A percentile compares a stretch with the other conserved stretches of the same genome.
Evolutionary conservation across 30 jellyfish, hydroid and myxozoan species (phyloP).

Genomic region (Nemopilema nomurai): DNA sequence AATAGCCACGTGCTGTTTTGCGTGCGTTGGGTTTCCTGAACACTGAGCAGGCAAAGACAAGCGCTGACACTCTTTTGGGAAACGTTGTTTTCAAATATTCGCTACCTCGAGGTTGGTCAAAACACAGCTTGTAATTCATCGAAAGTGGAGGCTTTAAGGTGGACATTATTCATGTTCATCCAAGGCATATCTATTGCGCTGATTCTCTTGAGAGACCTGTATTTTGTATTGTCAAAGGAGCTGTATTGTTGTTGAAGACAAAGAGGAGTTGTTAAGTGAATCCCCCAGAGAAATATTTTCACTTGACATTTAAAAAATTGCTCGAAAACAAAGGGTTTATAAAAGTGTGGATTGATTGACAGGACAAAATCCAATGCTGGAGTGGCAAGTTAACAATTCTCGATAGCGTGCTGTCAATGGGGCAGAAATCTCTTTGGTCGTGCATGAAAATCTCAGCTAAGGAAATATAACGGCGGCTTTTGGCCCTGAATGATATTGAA

Average conservation of each 20-base stretch:
- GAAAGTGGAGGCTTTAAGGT: conserved; percentile 21
- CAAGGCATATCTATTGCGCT: background rate
- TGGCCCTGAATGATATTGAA: conserved; percentile 31
- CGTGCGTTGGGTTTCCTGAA: conserved; percentile 80
- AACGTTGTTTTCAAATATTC: conserved; percentile 67
- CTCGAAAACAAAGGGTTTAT: conserved; percentile 52
- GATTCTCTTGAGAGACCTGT: conserved; percentile 44
- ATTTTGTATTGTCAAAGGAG: conserved; percentile 6
- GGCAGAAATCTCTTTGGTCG: conserved; percentile 60
- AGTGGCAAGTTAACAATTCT: conserved; percentile 72
- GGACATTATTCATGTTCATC: conserved; percentile 24
- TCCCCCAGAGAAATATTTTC: conserved; percentile 45
- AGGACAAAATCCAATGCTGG: conserved; percentile 74
- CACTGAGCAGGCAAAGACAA: conserved; percentile 67
- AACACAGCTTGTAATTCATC: conserved; percentile 16
- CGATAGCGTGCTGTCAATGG: conserved; percentile 74
- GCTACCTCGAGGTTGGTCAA: conserved; percentile 40
- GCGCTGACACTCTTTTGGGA: conserved; percentile 64
- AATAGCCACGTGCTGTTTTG: conserved; percentile 81
- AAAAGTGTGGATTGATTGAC: conserved; percentile 77
- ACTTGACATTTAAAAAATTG: conserved; percentile 3
- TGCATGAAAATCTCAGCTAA: conserved; percentile 66
- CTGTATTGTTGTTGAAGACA: background rate
- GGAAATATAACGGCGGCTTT: conserved; percentile 52
- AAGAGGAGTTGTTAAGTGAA: background rate